Conservation (phyloP, 2,113 vertebrate species). For the Sminthopsis crassicaudata region DNA sequence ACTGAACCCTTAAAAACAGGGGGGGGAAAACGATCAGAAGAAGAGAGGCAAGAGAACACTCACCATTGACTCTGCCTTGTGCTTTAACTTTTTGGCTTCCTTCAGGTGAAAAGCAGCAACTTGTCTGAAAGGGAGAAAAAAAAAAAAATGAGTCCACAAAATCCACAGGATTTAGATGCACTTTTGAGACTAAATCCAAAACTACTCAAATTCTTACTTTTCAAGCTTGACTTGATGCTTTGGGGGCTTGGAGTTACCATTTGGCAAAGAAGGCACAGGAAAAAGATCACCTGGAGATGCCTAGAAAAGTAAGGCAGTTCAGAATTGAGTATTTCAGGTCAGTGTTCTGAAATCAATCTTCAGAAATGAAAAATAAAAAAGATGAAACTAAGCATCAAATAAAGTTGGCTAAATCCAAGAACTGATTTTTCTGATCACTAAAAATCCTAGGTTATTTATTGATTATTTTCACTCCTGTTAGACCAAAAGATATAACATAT, state of each 20-base stretch:
- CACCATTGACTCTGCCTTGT: constrained; percentile 96
- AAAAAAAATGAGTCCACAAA: not conserved
- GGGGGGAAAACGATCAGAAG: not conserved
- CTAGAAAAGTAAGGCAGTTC: constrained; percentile 67
- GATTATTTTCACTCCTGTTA: not conserved
- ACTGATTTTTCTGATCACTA: not conserved
- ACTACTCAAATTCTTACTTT: constrained; percentile 82
- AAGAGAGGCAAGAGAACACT: constrained; percentile 50
- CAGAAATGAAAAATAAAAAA: not conserved
- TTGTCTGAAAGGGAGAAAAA: constrained; percentile 81
- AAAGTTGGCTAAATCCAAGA: not conserved
- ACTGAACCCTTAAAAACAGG: not conserved
- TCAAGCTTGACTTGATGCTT: constrained; percentile 86
- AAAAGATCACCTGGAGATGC: constrained; percentile 82
- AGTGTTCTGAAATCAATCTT: not conserved
- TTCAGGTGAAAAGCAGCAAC: constrained; percentile 91
- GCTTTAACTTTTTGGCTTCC: constrained; percentile 95
- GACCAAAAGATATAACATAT: not conserved
- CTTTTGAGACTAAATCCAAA: not conserved
- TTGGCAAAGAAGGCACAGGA: constrained; percentile 85
- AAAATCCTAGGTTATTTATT: not conserved
- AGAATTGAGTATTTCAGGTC: not conserved
- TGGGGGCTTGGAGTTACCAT: constrained; percentile 81
- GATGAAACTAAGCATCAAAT: not conserved
- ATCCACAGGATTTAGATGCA: not conserved